Evolutionary conservation across 2,797 vertebrate species (phyloP).

Genomic region (Cyprinodon diabolis): DNA sequence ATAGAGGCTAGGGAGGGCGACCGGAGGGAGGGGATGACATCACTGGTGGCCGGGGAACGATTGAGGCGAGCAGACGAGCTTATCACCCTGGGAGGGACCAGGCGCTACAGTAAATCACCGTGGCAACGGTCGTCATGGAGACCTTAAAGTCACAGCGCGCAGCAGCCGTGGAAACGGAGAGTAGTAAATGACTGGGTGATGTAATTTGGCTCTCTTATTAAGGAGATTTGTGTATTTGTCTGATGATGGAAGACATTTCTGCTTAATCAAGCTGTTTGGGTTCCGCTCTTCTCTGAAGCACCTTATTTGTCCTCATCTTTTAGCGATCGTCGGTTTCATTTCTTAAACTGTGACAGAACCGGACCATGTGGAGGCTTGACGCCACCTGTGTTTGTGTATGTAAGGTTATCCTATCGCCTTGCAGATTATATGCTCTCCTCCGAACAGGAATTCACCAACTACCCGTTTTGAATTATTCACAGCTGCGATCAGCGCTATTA

Average conservation of each 20-base stretch:
- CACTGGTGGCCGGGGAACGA: slow-evolving; percentile 66
- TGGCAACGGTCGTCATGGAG: slow-evolving; percentile 77
- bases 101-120: slow-evolving; percentile 76
- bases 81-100: slow-evolving; percentile 78
- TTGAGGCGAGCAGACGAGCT: slow-evolving; percentile 60
- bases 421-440: slow-evolving; percentile 33
- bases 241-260: slow-evolving; percentile 35
- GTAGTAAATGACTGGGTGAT: slow-evolving; percentile 19
- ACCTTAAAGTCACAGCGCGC: slow-evolving; percentile 71
- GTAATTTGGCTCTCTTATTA: slow-evolving; percentile 30
- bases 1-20: slow-evolving; percentile 18
- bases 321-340: slow-evolving; percentile 7
- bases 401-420: slow-evolving; percentile 34
- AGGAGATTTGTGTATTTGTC: slow-evolving; percentile 2
- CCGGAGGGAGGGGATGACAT: slow-evolving; percentile 65
- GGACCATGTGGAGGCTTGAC: background rate
- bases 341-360: background rate
- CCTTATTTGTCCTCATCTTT: slow-evolving; percentile 18
- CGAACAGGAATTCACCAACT: slow-evolving; percentile 61
- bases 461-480: slow-evolving; percentile 77
- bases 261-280: slow-evolving; percentile 53
- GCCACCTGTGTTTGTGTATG: slow-evolving; percentile 13
- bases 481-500: slow-evolving; percentile 73
- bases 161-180: slow-evolving; percentile 7
- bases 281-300: background rate